Percentiles rank a stretch among this genome's conserved stretches.
These are phyloP conservation scores for Sitodiplosis mosellana DNA, from an alignment of 1,140 invertebrate species.

Conservation along the genomic window DNA sequence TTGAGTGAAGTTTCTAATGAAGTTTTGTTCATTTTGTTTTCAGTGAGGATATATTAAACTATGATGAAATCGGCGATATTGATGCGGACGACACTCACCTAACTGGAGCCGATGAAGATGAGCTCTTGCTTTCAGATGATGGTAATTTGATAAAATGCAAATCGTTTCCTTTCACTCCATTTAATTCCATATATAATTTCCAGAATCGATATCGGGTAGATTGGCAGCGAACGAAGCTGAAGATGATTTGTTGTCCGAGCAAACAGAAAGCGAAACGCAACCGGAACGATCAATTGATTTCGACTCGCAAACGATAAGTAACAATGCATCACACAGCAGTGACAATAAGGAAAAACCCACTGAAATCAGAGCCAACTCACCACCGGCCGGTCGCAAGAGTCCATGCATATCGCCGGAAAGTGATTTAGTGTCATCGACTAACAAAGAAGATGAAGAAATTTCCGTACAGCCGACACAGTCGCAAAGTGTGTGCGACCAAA, in stretches of 20 bases:
- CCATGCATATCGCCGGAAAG: neutral
- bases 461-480: neutral
- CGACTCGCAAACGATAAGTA: neutral
- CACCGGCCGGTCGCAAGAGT: neutral
- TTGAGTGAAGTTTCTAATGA: neutral
- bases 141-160: constrained; percentile 9
- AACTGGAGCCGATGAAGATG: constrained; percentile 21
- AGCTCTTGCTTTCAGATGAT: constrained; percentile 22
- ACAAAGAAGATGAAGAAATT: constrained; percentile 2
- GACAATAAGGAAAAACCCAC: neutral
- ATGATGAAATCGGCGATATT: constrained; percentile 21
- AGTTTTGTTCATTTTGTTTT: neutral
- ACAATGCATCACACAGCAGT: neutral
- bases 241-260: neutral
- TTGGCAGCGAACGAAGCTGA: neutral
- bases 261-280: neutral
- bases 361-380: neutral
- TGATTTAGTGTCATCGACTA: constrained; percentile 1
- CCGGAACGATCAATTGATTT: neutral
- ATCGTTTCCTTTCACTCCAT: neutral
- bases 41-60: constrained; percentile 24
- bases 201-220: neutral
- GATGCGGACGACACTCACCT: constrained; percentile 6
- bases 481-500: neutral
- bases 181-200: neutral